Evolutionary conservation across 2,888 invertebrate species (phyloP).

Genomic region (Xylota sylvarum): DNA sequence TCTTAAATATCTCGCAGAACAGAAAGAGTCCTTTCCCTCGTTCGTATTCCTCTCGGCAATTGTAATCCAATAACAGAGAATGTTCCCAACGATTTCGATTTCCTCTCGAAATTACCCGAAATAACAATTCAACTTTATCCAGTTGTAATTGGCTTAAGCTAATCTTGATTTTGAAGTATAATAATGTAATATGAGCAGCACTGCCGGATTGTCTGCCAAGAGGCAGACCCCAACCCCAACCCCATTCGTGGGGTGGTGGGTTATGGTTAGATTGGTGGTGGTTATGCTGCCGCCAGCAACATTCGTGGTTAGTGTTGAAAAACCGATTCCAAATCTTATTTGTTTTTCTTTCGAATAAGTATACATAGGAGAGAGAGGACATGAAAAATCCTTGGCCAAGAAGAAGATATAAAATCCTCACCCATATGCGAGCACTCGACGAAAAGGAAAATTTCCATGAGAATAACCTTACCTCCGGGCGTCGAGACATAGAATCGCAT

Average conservation of each 20-base stretch:
- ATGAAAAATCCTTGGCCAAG: conserved; percentile 54
- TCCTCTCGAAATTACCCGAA: conserved; percentile 75
- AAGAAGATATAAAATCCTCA: conserved; percentile 6
- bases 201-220: conserved; percentile 62
- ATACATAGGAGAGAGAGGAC: conserved; percentile 15
- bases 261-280: conserved; percentile 22
- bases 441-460: conserved; percentile 30
- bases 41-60: conserved; percentile 67
- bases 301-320: conserved; percentile 76
- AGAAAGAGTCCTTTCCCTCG: not conserved
- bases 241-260: conserved; percentile 41
- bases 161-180: conserved; percentile 77
- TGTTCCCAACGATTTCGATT: conserved; percentile 73
- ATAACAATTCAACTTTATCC: conserved; percentile 77
- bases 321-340: conserved; percentile 72
- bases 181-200: conserved; percentile 76
- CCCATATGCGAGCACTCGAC: not conserved
- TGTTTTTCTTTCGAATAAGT: conserved; percentile 58
- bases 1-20: conserved; percentile 63
- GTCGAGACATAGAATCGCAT: conserved; percentile 52
- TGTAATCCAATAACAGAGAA: conserved; percentile 72
- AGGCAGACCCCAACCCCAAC: conserved; percentile 24
- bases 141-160: conserved; percentile 77
- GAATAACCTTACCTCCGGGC: conserved; percentile 57
- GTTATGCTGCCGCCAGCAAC: conserved; percentile 66